phyloP scores from a whole-genome alignment of 1,140 invertebrate species.

The Pogonus chalceus region DNA sequence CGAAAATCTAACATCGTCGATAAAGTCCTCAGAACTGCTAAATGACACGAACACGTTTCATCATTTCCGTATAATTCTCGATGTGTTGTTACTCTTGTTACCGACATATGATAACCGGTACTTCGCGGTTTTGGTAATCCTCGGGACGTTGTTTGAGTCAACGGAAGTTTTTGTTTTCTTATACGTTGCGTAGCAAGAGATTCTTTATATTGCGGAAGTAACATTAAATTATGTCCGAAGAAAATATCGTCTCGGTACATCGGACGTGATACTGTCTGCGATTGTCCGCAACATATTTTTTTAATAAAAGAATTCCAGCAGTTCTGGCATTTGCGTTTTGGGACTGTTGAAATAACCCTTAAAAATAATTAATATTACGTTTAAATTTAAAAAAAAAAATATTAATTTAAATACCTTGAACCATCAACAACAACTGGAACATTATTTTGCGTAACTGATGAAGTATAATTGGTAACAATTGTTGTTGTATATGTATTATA shows the following conservation, averaged over 20 bases:
- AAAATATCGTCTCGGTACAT: slow-evolving; percentile 82
- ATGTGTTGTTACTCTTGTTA: slow-evolving; percentile 64
- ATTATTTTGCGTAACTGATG: no score
- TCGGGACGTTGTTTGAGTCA: neutral
- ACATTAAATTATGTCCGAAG: slow-evolving; percentile 68
- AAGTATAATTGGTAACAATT: no score
- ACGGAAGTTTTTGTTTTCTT: slow-evolving; percentile 3
- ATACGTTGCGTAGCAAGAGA: neutral
- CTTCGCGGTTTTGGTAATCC: slow-evolving; percentile 43
- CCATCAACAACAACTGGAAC: no score
- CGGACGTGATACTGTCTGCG: slow-evolving; percentile 44
- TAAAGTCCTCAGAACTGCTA: slow-evolving; percentile 59
- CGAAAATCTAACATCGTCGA: slow-evolving; percentile 75
- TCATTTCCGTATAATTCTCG: slow-evolving; percentile 54
- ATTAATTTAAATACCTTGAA: no score
- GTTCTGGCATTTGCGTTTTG: no score
- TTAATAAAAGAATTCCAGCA: no score
- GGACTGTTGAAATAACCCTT: no score
- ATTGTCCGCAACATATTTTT: slow-evolving; percentile 4
- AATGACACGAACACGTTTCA: slow-evolving; percentile 46
- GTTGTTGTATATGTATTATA: no score
- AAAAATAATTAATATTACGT: no score
- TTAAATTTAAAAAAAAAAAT: no score
- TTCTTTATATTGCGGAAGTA: slow-evolving; percentile 60
- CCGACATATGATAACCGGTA: slow-evolving; percentile 69